phyloP scores from a whole-genome alignment of 2,797 vertebrate species.

The Coreius guichenoti region DNA sequence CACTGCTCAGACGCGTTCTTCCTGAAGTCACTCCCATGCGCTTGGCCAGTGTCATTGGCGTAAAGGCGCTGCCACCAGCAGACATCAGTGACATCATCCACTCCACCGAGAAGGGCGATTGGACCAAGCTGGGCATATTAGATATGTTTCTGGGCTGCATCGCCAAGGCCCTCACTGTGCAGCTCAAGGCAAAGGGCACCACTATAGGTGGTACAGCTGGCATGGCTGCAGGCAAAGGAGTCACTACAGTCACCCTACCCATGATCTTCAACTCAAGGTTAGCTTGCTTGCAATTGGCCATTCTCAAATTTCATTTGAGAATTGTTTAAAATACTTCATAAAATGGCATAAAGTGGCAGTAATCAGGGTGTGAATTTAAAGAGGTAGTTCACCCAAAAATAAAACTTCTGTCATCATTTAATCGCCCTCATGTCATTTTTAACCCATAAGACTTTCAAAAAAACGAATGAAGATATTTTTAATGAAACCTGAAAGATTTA shows the following conservation, averaged over 20 bases:
- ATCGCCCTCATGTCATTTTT: neutral
- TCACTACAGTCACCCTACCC: conserved; percentile 96
- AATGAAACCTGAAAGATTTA: neutral
- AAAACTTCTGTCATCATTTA: neutral
- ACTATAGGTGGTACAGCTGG: conserved; percentile 93
- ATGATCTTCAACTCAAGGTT: conserved; percentile 99
- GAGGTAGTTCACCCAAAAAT: neutral
- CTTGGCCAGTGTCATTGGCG: conserved; percentile 96
- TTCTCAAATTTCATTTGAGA: neutral
- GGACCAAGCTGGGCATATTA: conserved; percentile 96
- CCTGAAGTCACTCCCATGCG: conserved; percentile 96
- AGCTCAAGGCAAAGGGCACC: conserved; percentile 98
- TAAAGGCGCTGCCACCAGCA: conserved; percentile 95
- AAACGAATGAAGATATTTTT: neutral
- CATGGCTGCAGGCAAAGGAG: conserved; percentile 93
- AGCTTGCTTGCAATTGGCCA: conserved; percentile 16
- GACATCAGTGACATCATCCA: conserved; percentile 99
- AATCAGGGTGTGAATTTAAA: neutral
- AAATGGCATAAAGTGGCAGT: neutral
- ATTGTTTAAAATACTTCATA: neutral
- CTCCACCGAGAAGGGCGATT: conserved; percentile 98
- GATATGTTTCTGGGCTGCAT: conserved; percentile 99
- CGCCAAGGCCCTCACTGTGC: conserved; percentile 97
- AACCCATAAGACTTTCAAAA: neutral
- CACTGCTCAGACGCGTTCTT: conserved; percentile 92